Conservation (phyloP, 2,113 vertebrate genomes). For the Paracanthobrama guichenoti region DNA sequence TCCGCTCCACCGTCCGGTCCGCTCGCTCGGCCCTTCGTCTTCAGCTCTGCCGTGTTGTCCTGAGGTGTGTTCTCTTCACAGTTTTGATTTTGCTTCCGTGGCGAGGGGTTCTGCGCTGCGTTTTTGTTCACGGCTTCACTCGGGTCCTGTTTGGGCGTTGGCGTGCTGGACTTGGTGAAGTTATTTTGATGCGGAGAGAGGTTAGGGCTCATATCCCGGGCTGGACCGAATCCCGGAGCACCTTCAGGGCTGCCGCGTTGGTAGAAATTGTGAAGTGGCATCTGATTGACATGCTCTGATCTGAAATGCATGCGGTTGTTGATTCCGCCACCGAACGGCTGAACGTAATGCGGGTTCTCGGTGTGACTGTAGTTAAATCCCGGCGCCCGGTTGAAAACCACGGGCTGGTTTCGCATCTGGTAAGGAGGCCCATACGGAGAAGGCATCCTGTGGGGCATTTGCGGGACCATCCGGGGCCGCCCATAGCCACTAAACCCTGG, state of each 20-base stretch:
- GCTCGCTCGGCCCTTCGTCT: conserved; percentile 55
- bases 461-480: conserved; percentile 78
- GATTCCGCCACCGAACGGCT: conserved; percentile 65
- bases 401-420: conserved; percentile 77
- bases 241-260: conserved; percentile 70
- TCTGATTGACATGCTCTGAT: conserved; percentile 77
- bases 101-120: conserved; percentile 60
- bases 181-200: conserved; percentile 72
- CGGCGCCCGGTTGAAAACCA: conserved; percentile 76
- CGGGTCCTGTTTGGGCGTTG: conserved; percentile 73
- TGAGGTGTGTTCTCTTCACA: conserved; percentile 71
- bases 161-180: conserved; percentile 66
- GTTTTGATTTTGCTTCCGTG: conserved; percentile 72
- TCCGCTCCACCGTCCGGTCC: conserved; percentile 63
- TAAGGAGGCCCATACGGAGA: conserved; percentile 75
- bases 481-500: conserved; percentile 76
- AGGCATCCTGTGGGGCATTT: conserved; percentile 73
- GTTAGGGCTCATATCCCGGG: conserved; percentile 70
- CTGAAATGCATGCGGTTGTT: conserved; percentile 72
- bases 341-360: conserved; percentile 73
- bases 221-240: conserved; percentile 67
- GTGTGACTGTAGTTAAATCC: conserved; percentile 75
- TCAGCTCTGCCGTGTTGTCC: conserved; percentile 69
- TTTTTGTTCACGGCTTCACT: conserved; percentile 69
- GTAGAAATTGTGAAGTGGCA: conserved; percentile 67